Percentiles rank a stretch among this genome's conserved stretches.
Conservation (phyloP, 2,888 invertebrate species). For the Zeuzera pyrina region DNA sequence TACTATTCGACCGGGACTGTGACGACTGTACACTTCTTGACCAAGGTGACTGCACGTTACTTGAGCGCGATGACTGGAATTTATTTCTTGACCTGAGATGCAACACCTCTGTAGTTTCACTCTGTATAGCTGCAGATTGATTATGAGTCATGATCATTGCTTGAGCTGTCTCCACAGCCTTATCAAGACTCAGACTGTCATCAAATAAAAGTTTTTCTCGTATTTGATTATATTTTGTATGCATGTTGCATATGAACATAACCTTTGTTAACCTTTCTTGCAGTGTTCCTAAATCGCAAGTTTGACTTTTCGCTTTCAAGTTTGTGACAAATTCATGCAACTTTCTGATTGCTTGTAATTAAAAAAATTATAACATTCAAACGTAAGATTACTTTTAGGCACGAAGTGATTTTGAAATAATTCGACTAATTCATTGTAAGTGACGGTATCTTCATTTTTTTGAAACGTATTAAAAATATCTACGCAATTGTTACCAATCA, state of each 20-base stretch:
- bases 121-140: too few relatives aligned
- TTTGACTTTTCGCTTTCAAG: too few relatives aligned
- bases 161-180: too few relatives aligned
- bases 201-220: background rate
- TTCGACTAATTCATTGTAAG: background rate
- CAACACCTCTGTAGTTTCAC: too few relatives aligned
- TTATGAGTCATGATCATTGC: background rate
- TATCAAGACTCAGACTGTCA: too few relatives aligned
- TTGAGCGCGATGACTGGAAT: background rate
- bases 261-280: background rate
- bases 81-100: too few relatives aligned
- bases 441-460: background rate
- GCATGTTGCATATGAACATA: background rate
- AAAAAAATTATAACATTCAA: constrained; percentile 1
- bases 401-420: background rate
- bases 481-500: background rate
- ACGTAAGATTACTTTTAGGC: background rate
- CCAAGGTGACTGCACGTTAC: background rate
- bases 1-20: too few relatives aligned
- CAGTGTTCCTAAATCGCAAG: background rate
- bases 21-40: background rate
- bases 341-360: background rate
- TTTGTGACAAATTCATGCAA: too few relatives aligned
- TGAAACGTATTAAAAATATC: background rate
- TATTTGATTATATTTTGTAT: background rate